Base-by-base conservation (phyloP, 2,888 invertebrate genomes). In the Hypselothyrea guttata region DNA sequence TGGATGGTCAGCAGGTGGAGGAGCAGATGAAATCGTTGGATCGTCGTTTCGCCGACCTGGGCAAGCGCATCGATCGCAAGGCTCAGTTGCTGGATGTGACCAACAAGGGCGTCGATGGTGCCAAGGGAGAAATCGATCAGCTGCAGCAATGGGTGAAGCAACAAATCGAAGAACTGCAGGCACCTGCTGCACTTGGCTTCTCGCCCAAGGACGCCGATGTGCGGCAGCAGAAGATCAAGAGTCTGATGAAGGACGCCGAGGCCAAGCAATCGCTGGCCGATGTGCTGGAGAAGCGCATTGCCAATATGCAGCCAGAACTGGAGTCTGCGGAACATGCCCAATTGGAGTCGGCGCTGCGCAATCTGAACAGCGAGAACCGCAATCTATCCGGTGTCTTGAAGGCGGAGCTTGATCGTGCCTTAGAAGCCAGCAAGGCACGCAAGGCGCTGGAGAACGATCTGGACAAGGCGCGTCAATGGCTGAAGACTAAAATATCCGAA, bases 1-100 rank as follows among this genome's bases (percentile, higher is more conserved):
- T 97, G 68, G 97, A 97, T 87, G 94, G 95, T 0, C 96, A 97
- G 87, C 97, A 97, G 91, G 94, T 97, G 1, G 96, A 97, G 87
- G 97, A 97, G 88, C 96, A 96, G 92, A 92, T 96, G 88, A 96
- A 96, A 88, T 94, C 95, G 0, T 92, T 96, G 0, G 97, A 97
- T 86, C 92, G 97, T 67, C 92, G 96, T 63, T 95, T 96, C 84
- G 94, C 94, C 65, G 97, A 97, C 84, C 93, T 97, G 0, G 92
- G 93, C 0, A 97, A 97, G 88, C 93, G 96, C 49, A 92, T 97
- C 45, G 95, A 95, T 87, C 93, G 97, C 48, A 97, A 97, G 88
- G 90, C 93, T 0, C 95, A 96, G 90, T 93, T 97, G 69, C 90
- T 97, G 44, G 96, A 96, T 81, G 95, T 94, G 69, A 95, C 96